Evolutionary conservation across 1,140 invertebrate species (phyloP), one percentile per base, ranked within the genome.

Genomic region (Heliconius himera): DNA sequence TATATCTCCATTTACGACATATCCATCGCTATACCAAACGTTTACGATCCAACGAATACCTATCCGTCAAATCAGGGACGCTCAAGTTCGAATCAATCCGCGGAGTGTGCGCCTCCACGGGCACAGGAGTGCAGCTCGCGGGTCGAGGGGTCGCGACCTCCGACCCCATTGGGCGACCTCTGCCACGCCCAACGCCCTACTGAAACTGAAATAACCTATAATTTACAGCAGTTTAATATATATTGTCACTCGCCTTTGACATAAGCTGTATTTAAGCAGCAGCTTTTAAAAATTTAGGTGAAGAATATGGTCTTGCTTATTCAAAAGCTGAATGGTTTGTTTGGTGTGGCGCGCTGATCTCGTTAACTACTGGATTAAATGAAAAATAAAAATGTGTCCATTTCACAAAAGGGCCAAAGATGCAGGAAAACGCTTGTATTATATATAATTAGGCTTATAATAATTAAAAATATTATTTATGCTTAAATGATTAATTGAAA

Each of bases 131-230:
- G 33, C 20, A 60, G 56, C 78, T 81, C 74, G 78, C 80, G 85
- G 82, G 88, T 86, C 87, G 87, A 51, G 74, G 89, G 91, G 88
- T 93, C 90, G 84, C 81, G 91, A 93, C 92, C 92, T 90, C 79
- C 85, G 92, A 92, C 91, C 92, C 78, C 85, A 83, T 81, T 79
- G 80, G 77, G 77, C 78, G 78, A 84, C 83, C 83, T 77, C 73
- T 80, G 81, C 81, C 80, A 74, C 82, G 78, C 83, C 82, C 79
- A 81, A 73, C 82, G 82, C 82, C 91, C 83, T 85, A 56, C 81
- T 86, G 84, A 85, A 85, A 78, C 74, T 82, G 75, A 77, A 81
- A 81, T 60, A 11, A 73, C 73, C 74, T 76, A 76, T 76, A 70
- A 70, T 66, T 66, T 66, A 60, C 33, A 70, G 70, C 36, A 38